phyloP scores from a whole-genome alignment of 2,113 vertebrate genomes.

The Datnioides undecimradiatus region DNA sequence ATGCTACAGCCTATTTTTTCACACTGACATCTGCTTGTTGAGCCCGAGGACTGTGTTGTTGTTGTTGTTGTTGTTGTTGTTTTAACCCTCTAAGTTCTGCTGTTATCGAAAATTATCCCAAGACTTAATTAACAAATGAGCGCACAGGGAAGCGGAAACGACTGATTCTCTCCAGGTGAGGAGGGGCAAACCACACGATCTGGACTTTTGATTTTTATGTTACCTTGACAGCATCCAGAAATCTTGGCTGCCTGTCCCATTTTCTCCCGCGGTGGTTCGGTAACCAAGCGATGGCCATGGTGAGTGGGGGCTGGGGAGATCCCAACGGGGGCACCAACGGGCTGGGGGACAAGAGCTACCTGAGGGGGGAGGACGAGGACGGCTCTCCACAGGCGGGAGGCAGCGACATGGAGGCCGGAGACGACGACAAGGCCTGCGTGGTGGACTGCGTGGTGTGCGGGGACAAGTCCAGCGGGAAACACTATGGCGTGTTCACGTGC shows the following conservation, averaged over 20 bases:
- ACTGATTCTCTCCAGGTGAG: slow-evolving; percentile 15
- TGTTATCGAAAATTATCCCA: neutral
- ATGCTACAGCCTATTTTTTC: neutral
- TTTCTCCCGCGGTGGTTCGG: slow-evolving; percentile 69
- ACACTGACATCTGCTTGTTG: slow-evolving; percentile 34
- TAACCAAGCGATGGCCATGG: slow-evolving; percentile 92
- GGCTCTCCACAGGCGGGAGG: slow-evolving; percentile 90
- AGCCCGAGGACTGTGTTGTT: slow-evolving; percentile 21
- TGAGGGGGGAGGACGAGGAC: slow-evolving; percentile 89
- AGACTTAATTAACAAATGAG: slow-evolving; percentile 21
- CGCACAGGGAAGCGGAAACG: neutral
- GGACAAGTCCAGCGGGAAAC: slow-evolving; percentile 93
- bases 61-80: too few species aligned
- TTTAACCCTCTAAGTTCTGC: neutral
- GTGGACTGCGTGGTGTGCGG: slow-evolving; percentile 95
- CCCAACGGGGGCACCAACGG: slow-evolving; percentile 89
- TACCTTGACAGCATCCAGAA: slow-evolving; percentile 70
- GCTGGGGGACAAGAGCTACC: slow-evolving; percentile 86
- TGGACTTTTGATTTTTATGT: slow-evolving; percentile 51
- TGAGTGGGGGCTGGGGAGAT: slow-evolving; percentile 94
- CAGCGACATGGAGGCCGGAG: slow-evolving; percentile 91
- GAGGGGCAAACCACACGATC: neutral
- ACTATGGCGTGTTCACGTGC: slow-evolving; percentile 95
- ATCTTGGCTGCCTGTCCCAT: slow-evolving; percentile 62
- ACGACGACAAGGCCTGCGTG: slow-evolving; percentile 90